Conservation (phyloP, 92 coral and sea anemone species). For the Palythoa heliodiscus region DNA sequence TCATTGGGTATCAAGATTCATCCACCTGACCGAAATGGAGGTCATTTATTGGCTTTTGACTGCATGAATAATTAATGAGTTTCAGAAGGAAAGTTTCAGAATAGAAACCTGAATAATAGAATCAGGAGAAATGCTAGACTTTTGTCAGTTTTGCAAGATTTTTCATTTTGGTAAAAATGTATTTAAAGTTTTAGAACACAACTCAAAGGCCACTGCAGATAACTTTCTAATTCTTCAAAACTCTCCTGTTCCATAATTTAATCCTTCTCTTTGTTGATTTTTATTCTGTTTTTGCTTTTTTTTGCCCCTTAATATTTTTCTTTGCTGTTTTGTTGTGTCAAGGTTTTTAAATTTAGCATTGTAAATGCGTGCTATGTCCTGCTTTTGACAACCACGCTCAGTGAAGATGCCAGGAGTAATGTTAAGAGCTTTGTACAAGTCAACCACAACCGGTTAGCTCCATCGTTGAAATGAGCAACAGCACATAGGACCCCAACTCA, state of each 20-base stretch:
- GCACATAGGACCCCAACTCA: not conserved
- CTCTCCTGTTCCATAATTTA: constrained; percentile 8
- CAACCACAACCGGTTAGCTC: not conserved
- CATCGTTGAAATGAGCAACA: not conserved
- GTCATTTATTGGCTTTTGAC: too few relatives aligned
- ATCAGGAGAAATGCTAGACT: not conserved
- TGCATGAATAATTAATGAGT: too few relatives aligned
- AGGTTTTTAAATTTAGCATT: constrained; percentile 7
- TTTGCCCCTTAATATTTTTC: constrained; percentile 1
- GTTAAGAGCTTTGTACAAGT: not conserved
- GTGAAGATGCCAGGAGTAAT: constrained; percentile 21
- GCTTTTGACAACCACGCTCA: not conserved
- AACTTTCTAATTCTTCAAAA: constrained; percentile 4
- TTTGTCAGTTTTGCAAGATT: not conserved
- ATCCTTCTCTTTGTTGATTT: not conserved
- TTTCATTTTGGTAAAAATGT: not conserved
- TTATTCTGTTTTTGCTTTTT: constrained; percentile 4
- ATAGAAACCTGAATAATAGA: not conserved
- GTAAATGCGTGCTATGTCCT: not conserved
- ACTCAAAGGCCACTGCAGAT: not conserved
- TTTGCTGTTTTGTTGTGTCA: constrained; percentile 6
- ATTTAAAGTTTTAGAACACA: not conserved
- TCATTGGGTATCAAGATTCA: too few relatives aligned
- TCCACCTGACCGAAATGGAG: too few relatives aligned
- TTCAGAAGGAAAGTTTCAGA: not conserved